Evolutionary conservation across 1,140 invertebrate genomes (phyloP).

Genomic region (Cyphomyrmex costatus): DNA sequence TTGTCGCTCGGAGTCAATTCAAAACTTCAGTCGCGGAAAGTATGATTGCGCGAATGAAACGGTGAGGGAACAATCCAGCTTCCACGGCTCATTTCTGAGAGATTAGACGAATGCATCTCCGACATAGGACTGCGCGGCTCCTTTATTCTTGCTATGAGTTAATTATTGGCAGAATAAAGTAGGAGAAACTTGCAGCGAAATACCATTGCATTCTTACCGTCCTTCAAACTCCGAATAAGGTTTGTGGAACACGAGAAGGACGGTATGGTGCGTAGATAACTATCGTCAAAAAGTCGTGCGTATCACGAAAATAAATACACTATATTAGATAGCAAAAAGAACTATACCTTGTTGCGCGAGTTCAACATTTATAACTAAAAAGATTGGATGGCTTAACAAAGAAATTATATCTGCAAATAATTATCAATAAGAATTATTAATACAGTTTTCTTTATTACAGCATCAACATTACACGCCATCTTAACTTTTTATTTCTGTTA

Average conservation of each 20-base stretch:
- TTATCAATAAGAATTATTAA: no score
- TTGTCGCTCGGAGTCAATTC: constrained; percentile 36
- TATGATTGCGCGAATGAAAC: background rate
- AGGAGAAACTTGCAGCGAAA: background rate
- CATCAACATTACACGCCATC: no score
- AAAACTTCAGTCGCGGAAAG: constrained; percentile 51
- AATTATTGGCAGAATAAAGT: constrained; percentile 53
- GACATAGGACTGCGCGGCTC: background rate
- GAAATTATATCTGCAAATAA: no score
- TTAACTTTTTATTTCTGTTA: no score
- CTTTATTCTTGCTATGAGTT: constrained; percentile 4
- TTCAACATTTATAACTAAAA: no score
- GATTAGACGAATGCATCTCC: constrained; percentile 46
- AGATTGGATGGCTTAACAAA: no score
- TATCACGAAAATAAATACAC: no score
- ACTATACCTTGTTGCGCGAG: no score
- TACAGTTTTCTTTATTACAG: no score
- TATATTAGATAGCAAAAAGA: no score
- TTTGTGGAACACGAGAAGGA: constrained; percentile 2
- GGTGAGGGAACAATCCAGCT: constrained; percentile 3
- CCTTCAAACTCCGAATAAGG: constrained; percentile 37
- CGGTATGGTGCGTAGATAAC: background rate
- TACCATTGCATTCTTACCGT: constrained; percentile 7
- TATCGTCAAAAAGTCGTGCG: background rate
- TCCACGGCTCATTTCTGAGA: constrained; percentile 40